A percentile compares a stretch with the other conserved stretches of the same genome.
Evolutionary conservation across 2,888 invertebrate species (phyloP).

Genomic region (Creontiades dilutus): DNA sequence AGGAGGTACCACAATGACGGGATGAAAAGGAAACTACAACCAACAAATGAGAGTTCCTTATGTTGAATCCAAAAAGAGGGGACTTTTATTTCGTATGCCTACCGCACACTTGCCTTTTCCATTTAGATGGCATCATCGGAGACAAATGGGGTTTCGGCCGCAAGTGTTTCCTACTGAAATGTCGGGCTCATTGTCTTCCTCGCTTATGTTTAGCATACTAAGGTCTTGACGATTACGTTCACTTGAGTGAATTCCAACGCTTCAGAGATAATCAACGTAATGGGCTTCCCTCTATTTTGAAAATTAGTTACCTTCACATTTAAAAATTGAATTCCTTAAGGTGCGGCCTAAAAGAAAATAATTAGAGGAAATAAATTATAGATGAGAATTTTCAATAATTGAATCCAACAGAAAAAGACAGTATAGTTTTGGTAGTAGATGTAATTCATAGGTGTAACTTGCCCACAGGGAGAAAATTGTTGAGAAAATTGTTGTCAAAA

Average conservation of each 20-base stretch:
- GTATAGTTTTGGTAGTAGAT: too few species aligned
- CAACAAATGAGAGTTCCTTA: constrained; percentile 2
- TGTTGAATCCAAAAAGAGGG: constrained; percentile 20
- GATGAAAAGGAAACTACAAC: neutral
- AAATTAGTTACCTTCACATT: neutral
- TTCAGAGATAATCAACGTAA: constrained; percentile 14
- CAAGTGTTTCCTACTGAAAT: constrained; percentile 10
- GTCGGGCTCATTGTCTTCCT: constrained; percentile 24
- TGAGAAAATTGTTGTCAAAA: too few species aligned
- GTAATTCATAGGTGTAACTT: too few species aligned
- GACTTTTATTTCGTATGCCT: constrained; percentile 13
- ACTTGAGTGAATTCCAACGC: neutral
- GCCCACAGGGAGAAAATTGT: too few species aligned
- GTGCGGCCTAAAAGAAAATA: too few species aligned
- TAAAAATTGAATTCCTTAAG: neutral
- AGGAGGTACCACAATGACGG: neutral
- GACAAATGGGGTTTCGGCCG: constrained; percentile 12
- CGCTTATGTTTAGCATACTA: constrained; percentile 19
- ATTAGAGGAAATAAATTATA: too few species aligned
- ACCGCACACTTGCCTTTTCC: constrained; percentile 18
- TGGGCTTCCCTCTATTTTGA: neutral
- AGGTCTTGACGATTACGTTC: neutral
- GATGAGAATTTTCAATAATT: too few species aligned
- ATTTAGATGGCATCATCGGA: constrained; percentile 1
- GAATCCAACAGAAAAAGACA: too few species aligned